Base-by-base conservation (phyloP, 2,113 vertebrate species). In the Dasypus novemcinctus region DNA sequence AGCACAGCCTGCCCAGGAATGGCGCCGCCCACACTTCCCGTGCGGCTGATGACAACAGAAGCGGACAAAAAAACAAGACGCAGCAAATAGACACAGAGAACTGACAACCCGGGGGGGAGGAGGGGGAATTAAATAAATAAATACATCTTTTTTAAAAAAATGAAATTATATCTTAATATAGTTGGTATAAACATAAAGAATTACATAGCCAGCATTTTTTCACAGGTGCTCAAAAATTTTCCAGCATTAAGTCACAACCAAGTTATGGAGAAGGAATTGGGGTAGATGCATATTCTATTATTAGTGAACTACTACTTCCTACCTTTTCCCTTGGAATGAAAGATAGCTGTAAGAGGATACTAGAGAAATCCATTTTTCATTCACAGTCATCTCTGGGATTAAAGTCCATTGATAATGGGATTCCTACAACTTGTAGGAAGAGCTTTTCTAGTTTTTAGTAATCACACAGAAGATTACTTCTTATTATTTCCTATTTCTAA, bases 221-320 rank as follows among this genome's bases (percentile, higher is more conserved):
- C 81, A 33, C 66, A 87, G 74, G 61, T 90, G 33, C 49, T 87
- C 63, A 87, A 72, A 71, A 93, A 87, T 59, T 92, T 83, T 87
- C 64, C 68, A 84, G 66, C 46, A 68, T 90, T 86, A 87, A 76
- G 23, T 89, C 59, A 79, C 43, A 94, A 49, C 82, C 87, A 95
- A 91, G 66, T 95, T 80, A 61, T 72, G 91, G 81, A 93, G 82
- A 93, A 84, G 69, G 88, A 93, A 83, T 64, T 74, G 23, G 82
- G 57, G 41, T 86, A 13, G 38, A 43, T 38, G 2, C 82, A 41
- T 64, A 36, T 68, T 90, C 76, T 93, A 15, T 88, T 80, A 72
- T 69, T 91, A 95, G 61, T 49, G 57, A 75, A 36, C 27, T 81
- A 29, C 68, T 59, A 23, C 41, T 81, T 82, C 84, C 85, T 90